Evolutionary conservation across 1,140 invertebrate genomes (phyloP).

Genomic region (Lordiphosa collinella): DNA sequence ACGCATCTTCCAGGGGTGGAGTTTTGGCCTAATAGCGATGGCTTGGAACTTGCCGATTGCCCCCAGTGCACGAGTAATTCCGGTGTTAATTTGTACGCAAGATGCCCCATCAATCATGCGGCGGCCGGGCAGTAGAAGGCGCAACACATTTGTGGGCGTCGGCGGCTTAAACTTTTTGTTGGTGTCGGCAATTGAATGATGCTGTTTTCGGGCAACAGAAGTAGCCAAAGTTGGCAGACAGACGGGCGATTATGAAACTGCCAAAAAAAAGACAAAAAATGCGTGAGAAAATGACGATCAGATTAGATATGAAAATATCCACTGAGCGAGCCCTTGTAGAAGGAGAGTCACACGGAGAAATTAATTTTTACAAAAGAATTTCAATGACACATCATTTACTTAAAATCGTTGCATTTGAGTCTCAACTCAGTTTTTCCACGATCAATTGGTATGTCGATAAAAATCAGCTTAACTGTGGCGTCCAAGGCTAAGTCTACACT

Average conservation of each 20-base stretch:
- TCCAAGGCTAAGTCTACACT: too few species aligned
- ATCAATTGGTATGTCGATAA: too few species aligned
- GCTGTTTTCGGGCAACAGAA: slow-evolving; percentile 31
- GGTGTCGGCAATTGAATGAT: slow-evolving; percentile 14
- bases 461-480: too few species aligned
- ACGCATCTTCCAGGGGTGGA: slow-evolving; percentile 55
- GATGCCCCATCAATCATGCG: slow-evolving; percentile 67
- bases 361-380: too few species aligned
- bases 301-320: not conserved
- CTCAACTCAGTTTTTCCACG: too few species aligned
- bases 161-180: slow-evolving; percentile 35
- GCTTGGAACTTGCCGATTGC: slow-evolving; percentile 35
- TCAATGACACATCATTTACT: too few species aligned
- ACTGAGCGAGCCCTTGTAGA: not conserved
- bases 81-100: slow-evolving; percentile 73
- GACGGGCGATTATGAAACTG: slow-evolving; percentile 5
- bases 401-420: too few species aligned
- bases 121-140: slow-evolving; percentile 16
- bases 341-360: not conserved
- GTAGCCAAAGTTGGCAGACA: slow-evolving; percentile 21
- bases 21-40: slow-evolving; percentile 33
- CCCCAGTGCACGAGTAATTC: slow-evolving; percentile 53
- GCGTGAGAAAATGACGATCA: slow-evolving; percentile 50
- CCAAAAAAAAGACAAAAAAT: slow-evolving; percentile 9
- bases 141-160: slow-evolving; percentile 57